phyloP scores from a whole-genome alignment of 2,888 invertebrate species.

The Noctua janthe region DNA sequence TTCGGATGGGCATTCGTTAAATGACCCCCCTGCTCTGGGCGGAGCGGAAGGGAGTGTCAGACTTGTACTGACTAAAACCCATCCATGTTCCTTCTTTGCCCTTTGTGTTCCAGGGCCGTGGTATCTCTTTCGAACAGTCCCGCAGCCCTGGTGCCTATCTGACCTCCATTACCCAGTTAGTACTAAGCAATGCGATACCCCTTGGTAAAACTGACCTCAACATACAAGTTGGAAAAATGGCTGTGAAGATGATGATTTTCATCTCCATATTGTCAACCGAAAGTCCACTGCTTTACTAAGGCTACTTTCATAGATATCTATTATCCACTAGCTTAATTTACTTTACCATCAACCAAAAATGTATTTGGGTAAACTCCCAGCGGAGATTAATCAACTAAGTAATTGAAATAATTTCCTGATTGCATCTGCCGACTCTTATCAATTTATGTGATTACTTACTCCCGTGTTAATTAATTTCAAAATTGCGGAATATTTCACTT shows the following conservation, averaged over 20 bases:
- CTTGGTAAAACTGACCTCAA: too few relatives aligned
- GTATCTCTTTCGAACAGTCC: too few relatives aligned
- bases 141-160: too few relatives aligned
- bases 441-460: constrained; percentile 29
- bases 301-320: background rate
- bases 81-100: too few relatives aligned
- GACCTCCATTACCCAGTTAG: too few relatives aligned
- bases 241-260: background rate
- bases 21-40: too few relatives aligned
- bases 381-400: constrained; percentile 27
- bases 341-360: constrained; percentile 22
- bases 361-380: background rate
- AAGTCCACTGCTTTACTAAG: background rate
- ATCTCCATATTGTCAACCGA: background rate
- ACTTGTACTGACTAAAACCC: too few relatives aligned
- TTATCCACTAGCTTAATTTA: background rate
- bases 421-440: constrained; percentile 22
- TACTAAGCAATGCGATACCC: too few relatives aligned
- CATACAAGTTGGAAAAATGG: background rate
- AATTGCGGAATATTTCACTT: constrained; percentile 8
- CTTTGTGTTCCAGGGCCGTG: too few relatives aligned
- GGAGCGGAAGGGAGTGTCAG: too few relatives aligned
- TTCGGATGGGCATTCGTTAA: too few relatives aligned
- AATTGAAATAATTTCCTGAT: constrained; percentile 24
- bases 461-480: constrained; percentile 30